phyloP scores from a whole-genome alignment of 2,797 vertebrate genomes.

The Cyprinodon diabolis region DNA sequence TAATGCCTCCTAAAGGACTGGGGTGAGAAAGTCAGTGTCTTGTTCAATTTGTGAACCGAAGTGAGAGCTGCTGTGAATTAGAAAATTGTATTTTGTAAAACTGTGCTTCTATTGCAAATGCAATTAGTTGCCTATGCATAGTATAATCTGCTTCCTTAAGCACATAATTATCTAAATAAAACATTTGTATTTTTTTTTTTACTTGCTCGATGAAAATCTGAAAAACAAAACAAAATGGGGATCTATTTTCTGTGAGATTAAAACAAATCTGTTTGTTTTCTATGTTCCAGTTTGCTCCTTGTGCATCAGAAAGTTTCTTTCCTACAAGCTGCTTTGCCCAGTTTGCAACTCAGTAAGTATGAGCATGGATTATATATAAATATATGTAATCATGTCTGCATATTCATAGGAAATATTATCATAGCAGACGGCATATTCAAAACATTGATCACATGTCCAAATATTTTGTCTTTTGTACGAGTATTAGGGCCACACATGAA shows the following conservation, averaged over 20 bases:
- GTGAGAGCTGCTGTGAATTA: too few species aligned
- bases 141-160: neutral
- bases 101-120: too few species aligned
- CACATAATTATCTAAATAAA: neutral
- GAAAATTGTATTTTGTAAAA: too few species aligned
- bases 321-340: slow-evolving; percentile 92
- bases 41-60: too few species aligned
- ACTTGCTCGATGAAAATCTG: neutral
- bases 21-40: too few species aligned
- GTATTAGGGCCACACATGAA: too few species aligned
- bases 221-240: neutral
- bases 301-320: slow-evolving; percentile 93
- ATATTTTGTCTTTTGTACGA: too few species aligned
- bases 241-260: neutral
- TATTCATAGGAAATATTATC: neutral
- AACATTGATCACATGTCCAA: neutral
- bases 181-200: neutral
- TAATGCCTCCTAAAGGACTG: too few species aligned
- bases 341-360: slow-evolving; percentile 90
- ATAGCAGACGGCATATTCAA: too few species aligned
- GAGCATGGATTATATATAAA: neutral
- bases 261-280: slow-evolving; percentile 2
- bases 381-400: neutral
- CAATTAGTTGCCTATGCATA: too few species aligned
- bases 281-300: slow-evolving; percentile 90